Conservation (phyloP, 2,797 vertebrate genomes). For the Emydoidea blandingii region DNA sequence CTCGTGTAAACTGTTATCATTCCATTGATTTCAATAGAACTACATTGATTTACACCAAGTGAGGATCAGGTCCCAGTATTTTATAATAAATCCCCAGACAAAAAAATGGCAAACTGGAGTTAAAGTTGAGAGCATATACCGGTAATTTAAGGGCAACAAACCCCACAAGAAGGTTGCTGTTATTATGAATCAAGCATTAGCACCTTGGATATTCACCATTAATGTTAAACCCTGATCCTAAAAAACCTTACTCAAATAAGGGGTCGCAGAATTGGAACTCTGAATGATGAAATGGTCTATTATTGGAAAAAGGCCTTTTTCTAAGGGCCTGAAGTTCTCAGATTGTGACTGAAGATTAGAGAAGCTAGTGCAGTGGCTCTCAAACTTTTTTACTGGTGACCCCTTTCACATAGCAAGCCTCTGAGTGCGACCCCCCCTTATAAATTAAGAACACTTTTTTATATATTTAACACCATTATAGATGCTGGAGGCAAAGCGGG, state of each 20-base stretch:
- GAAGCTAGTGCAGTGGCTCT: neutral
- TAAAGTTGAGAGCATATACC: fast-evolving
- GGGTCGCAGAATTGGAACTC: neutral
- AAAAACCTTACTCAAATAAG: neutral
- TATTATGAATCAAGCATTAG: neutral
- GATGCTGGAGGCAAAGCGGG: no score
- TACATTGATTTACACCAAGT: neutral
- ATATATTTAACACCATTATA: no score
- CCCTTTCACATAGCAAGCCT: no score
- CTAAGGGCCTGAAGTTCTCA: constrained; percentile 22
- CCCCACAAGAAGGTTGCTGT: neutral
- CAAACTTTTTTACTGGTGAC: no score
- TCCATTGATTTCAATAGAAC: neutral
- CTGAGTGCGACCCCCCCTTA: no score
- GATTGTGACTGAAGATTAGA: neutral
- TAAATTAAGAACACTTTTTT: no score
- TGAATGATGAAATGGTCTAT: neutral
- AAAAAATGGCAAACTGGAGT: neutral
- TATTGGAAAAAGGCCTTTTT: constrained; percentile 17
- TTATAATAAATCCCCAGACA: neutral
- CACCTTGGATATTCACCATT: neutral
- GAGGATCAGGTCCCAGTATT: neutral
- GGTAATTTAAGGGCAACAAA: neutral
- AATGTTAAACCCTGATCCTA: neutral
- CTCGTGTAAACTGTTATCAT: fast-evolving